Base-by-base conservation (phyloP, 2,888 invertebrate species). In the Cabera pusaria region DNA sequence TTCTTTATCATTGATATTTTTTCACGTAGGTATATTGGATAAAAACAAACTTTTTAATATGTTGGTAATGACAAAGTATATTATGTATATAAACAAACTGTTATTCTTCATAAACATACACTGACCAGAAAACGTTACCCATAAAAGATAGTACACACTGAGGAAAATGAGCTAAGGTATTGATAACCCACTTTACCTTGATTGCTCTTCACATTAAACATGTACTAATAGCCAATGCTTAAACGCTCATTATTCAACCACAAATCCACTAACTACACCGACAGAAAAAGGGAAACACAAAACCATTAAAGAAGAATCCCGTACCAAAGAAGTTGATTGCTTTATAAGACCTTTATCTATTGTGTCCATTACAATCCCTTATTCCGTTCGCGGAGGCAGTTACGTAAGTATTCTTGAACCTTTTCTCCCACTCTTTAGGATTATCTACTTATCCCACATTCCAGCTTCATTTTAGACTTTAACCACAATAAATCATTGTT, bases 401-500 rank as follows among this genome's bases (percentile, higher is more conserved):
- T 37, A 44, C 35, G 37, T 28, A 34, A 32, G 41, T 46, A 40
- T 46, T 41, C 39, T 40, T 29, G 33, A 45, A 40, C 42, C 40
- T 43, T 47, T 42, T 41, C 41, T 41, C 43, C 34, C 44, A 48
- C 46, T 44, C 48, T 40, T 33, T 32, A 48, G 45, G 50, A 48
- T 50, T 48, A 50, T 46, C 40, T 44, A 29, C 50, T 50, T 48
- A 44, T 32, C 48, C 44, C 41, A 41, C 40, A 47, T 44, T 44
- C 45, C 48, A 44, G 37, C 41, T 31, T 44, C 47, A 34, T 46
- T 47, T 49, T 42, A 49, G 49, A 54, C 52, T 53, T 50, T 44
- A 56, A 50, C 49, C 35, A 46, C 54, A 54, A 61, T 67, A 65
- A 68, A 71, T 66, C 62, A 67, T 64, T 65, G 54, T 57, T 39